Base-by-base conservation (phyloP, 2,888 invertebrate species). In the Tortricodes alternella region DNA sequence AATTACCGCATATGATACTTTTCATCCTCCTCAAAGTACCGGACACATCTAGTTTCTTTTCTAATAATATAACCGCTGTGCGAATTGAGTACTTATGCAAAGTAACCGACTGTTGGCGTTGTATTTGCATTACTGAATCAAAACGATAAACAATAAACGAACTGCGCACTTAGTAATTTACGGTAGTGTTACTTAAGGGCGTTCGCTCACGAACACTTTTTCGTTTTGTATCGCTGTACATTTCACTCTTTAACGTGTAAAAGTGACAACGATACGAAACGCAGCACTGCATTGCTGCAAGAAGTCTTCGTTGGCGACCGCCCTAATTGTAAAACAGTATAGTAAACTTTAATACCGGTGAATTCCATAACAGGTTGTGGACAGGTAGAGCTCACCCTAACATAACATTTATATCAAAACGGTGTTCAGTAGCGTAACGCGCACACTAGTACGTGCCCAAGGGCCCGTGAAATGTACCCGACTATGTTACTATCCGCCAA, bases 401-500 rank as follows among this genome's bases (percentile, higher is more conserved):
- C n/a, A n/a, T n/a, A 70, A 72, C 75, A 64, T 70, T 62, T 71
- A 69, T 72, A 74, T 73, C 71, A 71, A 74, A 78, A 76, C 80
- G 80, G 62, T 81, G 80, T 74, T 68, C 78, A 73, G 74, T 61
- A 70, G 65, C 74, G 77, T 73, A 74, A 74, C 75, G 76, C 71
- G 75, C 76, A 48, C 38, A 39, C 43, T 24, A 21, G 75, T 74
- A 70, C 73, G 71, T 78, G 80, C 63, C 68, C 83, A 85, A 82
- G 85, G 87, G 80, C 71, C 85, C 85, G 78, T 86, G 78, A 85
- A 88, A 85, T 82, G 75, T 70, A 73, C 60, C 63, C 64, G 66
- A 44, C 56, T 50, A 37, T 56, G 50, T 44, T 50, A 50, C 56
- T 49, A 50, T 44, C 37, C 32, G 29, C 50, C 21, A 37, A 49